Evolutionary conservation across 2,113 vertebrate species (phyloP), one percentile per base, ranked within the genome.

Genomic region (Ondatra zibethicus): DNA sequence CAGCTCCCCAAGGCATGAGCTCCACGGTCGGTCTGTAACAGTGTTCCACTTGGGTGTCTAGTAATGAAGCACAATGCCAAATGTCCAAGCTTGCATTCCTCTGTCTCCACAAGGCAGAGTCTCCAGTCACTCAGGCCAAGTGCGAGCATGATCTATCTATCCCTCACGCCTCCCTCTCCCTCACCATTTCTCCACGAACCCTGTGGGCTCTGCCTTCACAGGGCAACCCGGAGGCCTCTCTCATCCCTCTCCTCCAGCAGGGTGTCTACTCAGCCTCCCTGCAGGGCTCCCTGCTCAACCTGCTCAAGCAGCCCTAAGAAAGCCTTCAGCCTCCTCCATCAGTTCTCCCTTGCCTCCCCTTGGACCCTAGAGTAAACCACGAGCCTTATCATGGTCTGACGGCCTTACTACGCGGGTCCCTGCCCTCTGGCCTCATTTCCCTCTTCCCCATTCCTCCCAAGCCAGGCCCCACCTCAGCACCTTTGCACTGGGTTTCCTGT

Each of bases 61-160:
- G 7, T 36, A 27, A 50, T 1, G 7, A n/a, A 45, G 3, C 0
- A 19, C 14, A 16, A 31, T 0, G 2, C 4, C 50, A 16, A 2
- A 0, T 47, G 45, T 81, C 88, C 52, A 33, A 0, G 16, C 25
- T 13, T 7, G 33, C 78, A 33, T 6, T 88, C 16, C 65, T 75
- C 77, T 36, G 52, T 31, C 10, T 27, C 21, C 25, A 5, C 11
- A 14, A 70, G 63, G 63, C 90, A 88, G 1, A 11, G 42, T 14
- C 65, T 16, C 73, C 7, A 0, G 16, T n/a, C 21, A 36, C 36
- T 90, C 12, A 31, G 58, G 17, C 72, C 87, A 7, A 36, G 7
- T 21, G 3, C 1, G 8, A 36, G 31, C 36, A 21, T 70, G 58
- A 33, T 47, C 55, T 70, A 33, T 47, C 55, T 70, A 33, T 52